Conservation (phyloP, 35 echinoderm and acorn worm genomes). For the Diadema setosum region DNA sequence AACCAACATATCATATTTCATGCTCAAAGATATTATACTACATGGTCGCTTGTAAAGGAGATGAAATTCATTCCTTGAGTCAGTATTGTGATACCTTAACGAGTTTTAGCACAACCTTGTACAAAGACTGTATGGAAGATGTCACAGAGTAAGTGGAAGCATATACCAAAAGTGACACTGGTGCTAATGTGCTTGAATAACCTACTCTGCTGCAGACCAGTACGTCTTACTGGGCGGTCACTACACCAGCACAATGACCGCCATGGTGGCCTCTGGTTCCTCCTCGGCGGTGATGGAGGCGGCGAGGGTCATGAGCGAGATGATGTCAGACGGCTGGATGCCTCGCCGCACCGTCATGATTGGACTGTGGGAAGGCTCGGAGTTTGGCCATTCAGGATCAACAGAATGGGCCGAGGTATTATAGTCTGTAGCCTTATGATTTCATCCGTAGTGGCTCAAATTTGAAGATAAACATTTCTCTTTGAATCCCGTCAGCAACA, state of each 20-base stretch:
- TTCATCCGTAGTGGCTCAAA: background rate
- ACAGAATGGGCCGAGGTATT: constrained; percentile 63
- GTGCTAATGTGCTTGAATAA: too few species aligned
- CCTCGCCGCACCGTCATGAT: constrained; percentile 44
- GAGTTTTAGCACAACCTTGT: too few species aligned
- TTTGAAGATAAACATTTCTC: too few species aligned
- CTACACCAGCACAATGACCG: constrained; percentile 42
- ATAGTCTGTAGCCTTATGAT: background rate
- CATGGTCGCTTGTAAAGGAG: too few species aligned
- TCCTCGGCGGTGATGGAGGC: constrained; percentile 48
- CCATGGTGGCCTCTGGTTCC: constrained; percentile 20
- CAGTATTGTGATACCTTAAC: too few species aligned
- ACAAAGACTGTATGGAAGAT: too few species aligned
- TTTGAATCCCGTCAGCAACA: too few species aligned
- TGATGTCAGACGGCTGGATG: constrained; percentile 31
- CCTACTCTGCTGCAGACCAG: constrained; percentile 13
- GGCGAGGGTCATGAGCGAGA: constrained; percentile 5
- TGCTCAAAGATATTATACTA: too few species aligned
- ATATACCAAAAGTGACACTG: too few species aligned
- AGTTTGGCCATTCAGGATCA: constrained; percentile 27
- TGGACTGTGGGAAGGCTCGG: constrained; percentile 40
- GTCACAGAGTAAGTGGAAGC: too few species aligned
- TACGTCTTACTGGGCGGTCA: constrained; percentile 67
- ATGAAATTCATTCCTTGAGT: too few species aligned
- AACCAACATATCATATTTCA: too few species aligned